phyloP scores from a whole-genome alignment of 2,113 vertebrate genomes.

The Dicaeum eximium region DNA sequence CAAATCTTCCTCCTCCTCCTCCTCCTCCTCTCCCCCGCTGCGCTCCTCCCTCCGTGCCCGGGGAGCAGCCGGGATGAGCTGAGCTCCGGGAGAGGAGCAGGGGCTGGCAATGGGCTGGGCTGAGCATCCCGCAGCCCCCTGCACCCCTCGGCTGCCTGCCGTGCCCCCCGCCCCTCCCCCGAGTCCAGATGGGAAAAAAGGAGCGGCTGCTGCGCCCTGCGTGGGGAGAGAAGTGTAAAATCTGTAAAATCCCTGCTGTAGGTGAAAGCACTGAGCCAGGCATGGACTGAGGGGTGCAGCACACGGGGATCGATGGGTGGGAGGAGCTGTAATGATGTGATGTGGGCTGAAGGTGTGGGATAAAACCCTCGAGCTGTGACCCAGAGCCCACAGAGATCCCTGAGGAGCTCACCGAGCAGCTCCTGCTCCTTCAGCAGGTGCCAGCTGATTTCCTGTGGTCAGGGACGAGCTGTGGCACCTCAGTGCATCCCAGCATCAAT shows the following conservation, averaged over 20 bases:
- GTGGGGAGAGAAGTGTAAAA: too few relatives aligned
- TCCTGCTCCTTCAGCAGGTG: not conserved
- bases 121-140: not conserved
- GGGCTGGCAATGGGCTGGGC: fast-evolving
- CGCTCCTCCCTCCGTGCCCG: fast-evolving
- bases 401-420: not conserved
- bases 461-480: not conserved
- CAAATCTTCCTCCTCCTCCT: not conserved
- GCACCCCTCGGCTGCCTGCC: not conserved
- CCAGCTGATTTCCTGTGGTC: fast-evolving
- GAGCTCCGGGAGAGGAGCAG: fast-evolving
- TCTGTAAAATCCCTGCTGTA: not conserved
- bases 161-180: not conserved
- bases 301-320: fast-evolving
- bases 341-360: too few relatives aligned
- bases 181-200: too few relatives aligned
- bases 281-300: fast-evolving
- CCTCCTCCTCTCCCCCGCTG: not conserved
- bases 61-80: not conserved
- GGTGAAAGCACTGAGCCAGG: not conserved
- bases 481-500: fast-evolving
- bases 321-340: not conserved
- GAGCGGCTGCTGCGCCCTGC: not conserved
- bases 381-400: not conserved
- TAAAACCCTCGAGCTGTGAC: not conserved